phyloP scores from a whole-genome alignment of 2,888 invertebrate species.

The Cataglyphis cursor region DNA sequence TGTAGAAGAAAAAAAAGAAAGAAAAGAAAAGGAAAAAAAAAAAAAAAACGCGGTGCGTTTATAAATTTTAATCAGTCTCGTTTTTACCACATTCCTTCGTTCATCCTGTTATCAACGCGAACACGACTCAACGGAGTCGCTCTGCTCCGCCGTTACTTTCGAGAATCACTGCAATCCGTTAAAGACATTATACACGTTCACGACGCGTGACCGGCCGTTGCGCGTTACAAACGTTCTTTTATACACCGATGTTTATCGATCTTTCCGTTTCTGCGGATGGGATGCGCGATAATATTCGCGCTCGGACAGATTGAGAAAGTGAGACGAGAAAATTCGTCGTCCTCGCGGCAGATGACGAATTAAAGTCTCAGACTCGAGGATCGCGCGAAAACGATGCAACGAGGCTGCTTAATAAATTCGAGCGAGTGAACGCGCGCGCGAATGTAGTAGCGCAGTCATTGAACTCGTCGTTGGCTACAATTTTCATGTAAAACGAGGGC shows the following conservation, averaged over 20 bases:
- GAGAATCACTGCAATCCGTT: slow-evolving; percentile 57
- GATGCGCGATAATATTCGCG: neutral
- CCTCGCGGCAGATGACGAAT: slow-evolving; percentile 20
- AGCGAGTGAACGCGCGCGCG: slow-evolving; percentile 21
- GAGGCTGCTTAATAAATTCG: slow-evolving; percentile 37
- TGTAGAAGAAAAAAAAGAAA: too few relatives aligned
- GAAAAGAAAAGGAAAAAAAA: too few relatives aligned
- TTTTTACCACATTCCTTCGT: neutral
- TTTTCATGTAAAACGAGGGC: slow-evolving; percentile 62
- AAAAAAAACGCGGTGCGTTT: too few relatives aligned
- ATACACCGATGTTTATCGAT: slow-evolving; percentile 31
- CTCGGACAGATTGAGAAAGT: slow-evolving; percentile 2
- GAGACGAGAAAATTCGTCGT: neutral
- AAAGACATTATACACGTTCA: slow-evolving; percentile 57
- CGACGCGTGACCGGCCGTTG: slow-evolving; percentile 50
- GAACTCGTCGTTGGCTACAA: slow-evolving; percentile 52
- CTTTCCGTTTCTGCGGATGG: neutral
- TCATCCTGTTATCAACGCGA: slow-evolving; percentile 17
- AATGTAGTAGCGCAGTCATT: slow-evolving; percentile 54
- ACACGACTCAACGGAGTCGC: slow-evolving; percentile 40
- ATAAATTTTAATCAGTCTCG: neutral
- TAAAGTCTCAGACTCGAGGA: neutral
- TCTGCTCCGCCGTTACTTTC: slow-evolving; percentile 56
- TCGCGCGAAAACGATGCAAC: neutral
- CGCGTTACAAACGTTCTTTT: slow-evolving; percentile 48